phyloP scores from a whole-genome alignment of 2,113 vertebrate species.

The Camelus dromedarius region DNA sequence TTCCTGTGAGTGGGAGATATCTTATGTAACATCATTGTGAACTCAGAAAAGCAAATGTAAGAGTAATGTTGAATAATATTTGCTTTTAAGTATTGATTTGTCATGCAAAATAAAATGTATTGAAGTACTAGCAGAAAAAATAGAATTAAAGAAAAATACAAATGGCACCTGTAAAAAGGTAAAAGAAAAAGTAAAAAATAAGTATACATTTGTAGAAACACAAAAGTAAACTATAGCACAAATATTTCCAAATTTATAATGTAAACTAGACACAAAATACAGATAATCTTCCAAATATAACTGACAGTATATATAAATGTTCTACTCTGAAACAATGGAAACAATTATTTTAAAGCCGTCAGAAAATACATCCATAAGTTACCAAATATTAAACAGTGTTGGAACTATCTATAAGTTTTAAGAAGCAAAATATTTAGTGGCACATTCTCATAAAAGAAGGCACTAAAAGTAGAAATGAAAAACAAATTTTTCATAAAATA shows the following conservation, averaged over 20 bases:
- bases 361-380: not conserved
- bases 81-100: not conserved
- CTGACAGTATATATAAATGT: not conserved
- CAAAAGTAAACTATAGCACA: not conserved
- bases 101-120: not conserved
- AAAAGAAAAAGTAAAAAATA: not conserved
- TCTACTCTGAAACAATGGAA: not conserved
- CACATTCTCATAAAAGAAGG: not conserved
- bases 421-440: not conserved
- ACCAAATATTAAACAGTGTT: not conserved
- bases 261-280: not conserved
- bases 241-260: constrained; percentile 29
- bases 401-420: not conserved
- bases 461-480: not conserved
- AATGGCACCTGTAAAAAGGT: not conserved
- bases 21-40: not conserved
- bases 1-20: not conserved
- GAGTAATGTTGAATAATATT: not conserved
- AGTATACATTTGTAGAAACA: not conserved
- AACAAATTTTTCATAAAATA: not conserved
- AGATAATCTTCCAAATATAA: not conserved
- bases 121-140: not conserved
- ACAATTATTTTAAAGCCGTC: not conserved
- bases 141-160: not conserved
- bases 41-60: not conserved